Base-by-base conservation (phyloP, 1,140 invertebrate species). In the Dendroctonus valens region DNA sequence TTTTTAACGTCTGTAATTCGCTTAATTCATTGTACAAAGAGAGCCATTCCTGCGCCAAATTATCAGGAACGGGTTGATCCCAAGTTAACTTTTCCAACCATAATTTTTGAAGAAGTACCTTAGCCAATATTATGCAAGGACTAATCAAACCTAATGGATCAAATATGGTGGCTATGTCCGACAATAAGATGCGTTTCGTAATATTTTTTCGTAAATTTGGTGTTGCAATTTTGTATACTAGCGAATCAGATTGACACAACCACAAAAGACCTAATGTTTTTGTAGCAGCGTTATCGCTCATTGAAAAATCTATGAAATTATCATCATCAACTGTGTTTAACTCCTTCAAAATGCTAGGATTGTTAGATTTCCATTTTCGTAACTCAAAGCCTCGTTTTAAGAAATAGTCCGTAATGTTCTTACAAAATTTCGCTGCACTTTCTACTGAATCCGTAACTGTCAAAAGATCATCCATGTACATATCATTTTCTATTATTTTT, bases 61-160 rank as follows among this genome's bases (percentile, higher is more conserved):
- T 42, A 26, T 70, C 41, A 9, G 75, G 72, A 0, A 79, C 6
- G 12, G 70, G 59, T 38, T 79, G 74, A 65, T 80, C 77, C 76
- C 77, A 80, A 2, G 48, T 59, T 5, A 78, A 7, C 26, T 75
- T 74, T 7, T 61, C 2, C 42, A 63, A 41, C 77, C 76, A 78
- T 12, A 79, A 44, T 37, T 69, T 12, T 71, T 79, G 77, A 14
- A 79, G 63, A 12, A 76, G 57, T 3, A 75, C 66, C 69, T 79
- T 79, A 9, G 70, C 71, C 15, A 39, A 59, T 6, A 79, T 67
- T 7, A 73, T 72, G 0, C 76, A 41, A 8, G 77, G 78, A 3
- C 63, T 50, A 2, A 76, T 42, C 8, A 73, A 64, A 12, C 75
- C 77, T 40, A 72, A 41, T 7, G 68, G 70, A 58, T 75, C 73